phyloP scores from a whole-genome alignment of 1,140 invertebrate genomes.

The roundworm (Caenorhabditis elegans) region WBcel235 BX284606.5:9487001-9487500 shows the following conservation, averaged over 20 bases:
- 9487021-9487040: conserved; percentile 19
- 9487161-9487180: not conserved
- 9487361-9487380: not conserved
- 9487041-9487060: conserved; percentile 14
- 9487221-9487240: not conserved
- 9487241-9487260: not conserved
- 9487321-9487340: not conserved
- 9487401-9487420: not conserved
- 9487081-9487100: not conserved
- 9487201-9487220: not conserved
- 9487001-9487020: not conserved
- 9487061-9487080: not conserved
- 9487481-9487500: too few species aligned
- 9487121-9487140: conserved; percentile 11
- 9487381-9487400: not conserved
- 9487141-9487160: too few species aligned
- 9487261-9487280: not conserved
- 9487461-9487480: too few species aligned
- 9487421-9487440: conserved; percentile 2
- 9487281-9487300: not conserved
- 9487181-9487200: not conserved
- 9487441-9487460: not conserved
- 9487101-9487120: conserved; percentile 3
- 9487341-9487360: too few species aligned
- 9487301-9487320: not conserved